Percentiles rank a stretch among this genome's conserved stretches.
Evolutionary conservation across 2,888 invertebrate species (phyloP).

Genomic region (Sesamia inferens): DNA sequence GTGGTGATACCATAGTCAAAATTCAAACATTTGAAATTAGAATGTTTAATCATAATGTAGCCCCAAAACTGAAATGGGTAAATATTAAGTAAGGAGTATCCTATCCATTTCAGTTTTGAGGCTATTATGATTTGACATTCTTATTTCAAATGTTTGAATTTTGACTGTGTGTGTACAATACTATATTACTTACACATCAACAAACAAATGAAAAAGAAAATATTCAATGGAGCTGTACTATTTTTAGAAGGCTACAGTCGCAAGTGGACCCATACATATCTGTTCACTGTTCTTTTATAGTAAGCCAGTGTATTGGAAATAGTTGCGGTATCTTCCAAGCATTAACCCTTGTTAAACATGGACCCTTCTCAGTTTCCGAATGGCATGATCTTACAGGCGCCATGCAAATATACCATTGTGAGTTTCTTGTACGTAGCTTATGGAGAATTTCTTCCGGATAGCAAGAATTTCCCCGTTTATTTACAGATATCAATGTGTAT

Average conservation of each 20-base stretch:
- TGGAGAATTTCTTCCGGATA: conserved; percentile 56
- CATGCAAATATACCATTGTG: conserved; percentile 76
- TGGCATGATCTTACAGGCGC: conserved; percentile 73
- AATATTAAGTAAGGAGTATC: not conserved
- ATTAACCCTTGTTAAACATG: conserved; percentile 85
- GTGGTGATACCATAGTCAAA: too few relatives aligned
- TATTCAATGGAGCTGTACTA: conserved; percentile 29
- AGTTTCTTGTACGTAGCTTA: conserved; percentile 49
- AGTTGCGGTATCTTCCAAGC: conserved; percentile 73
- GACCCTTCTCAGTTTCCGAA: conserved; percentile 83
- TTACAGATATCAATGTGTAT: conserved; percentile 54
- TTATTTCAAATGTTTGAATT: too few relatives aligned
- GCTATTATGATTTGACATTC: too few relatives aligned
- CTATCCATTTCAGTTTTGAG: too few relatives aligned
- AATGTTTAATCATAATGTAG: not conserved
- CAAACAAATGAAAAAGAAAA: conserved; percentile 20
- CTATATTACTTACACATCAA: not conserved
- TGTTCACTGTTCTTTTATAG: conserved; percentile 66
- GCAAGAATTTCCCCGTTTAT: conserved; percentile 56
- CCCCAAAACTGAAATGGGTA: not conserved
- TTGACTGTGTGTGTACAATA: too few relatives aligned
- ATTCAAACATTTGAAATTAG: not conserved
- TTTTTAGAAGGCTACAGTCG: conserved; percentile 45
- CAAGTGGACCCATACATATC: conserved; percentile 57
- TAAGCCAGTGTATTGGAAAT: conserved; percentile 78